phyloP scores from a whole-genome alignment of 2,797 vertebrate genomes.

The Coregonus suidteri region DNA sequence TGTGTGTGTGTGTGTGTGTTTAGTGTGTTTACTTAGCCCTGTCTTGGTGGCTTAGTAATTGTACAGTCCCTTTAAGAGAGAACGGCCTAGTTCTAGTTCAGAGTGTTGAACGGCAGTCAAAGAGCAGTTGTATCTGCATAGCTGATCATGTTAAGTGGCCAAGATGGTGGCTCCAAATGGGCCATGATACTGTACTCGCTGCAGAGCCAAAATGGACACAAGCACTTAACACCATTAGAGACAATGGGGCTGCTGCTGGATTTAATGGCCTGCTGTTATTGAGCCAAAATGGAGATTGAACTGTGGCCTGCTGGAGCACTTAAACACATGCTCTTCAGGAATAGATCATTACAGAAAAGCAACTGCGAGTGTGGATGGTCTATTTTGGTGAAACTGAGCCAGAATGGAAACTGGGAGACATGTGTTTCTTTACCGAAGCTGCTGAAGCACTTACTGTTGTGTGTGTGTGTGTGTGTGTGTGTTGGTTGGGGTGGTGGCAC shows the following conservation, averaged over 20 bases:
- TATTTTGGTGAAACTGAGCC: constrained; percentile 43
- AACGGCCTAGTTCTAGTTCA: background rate
- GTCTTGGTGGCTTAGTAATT: constrained; percentile 5
- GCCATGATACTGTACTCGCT: constrained; percentile 35
- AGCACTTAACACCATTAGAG: constrained; percentile 72
- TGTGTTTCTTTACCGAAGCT: constrained; percentile 40
- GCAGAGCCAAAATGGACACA: constrained; percentile 37
- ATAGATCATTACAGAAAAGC: constrained; percentile 39
- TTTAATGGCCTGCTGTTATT: constrained; percentile 51
- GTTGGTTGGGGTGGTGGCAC: background rate
- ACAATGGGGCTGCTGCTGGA: constrained; percentile 59
- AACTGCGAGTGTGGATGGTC: constrained; percentile 53
- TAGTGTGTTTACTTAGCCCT: background rate
- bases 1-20: too few relatives aligned
- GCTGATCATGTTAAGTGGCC: constrained; percentile 55
- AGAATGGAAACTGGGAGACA: constrained; percentile 54
- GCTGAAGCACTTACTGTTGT: constrained; percentile 28
- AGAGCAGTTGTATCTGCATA: constrained; percentile 15
- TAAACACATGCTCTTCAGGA: constrained; percentile 55
- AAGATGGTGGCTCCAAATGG: constrained; percentile 51
- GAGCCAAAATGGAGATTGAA: constrained; percentile 56
- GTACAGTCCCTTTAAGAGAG: background rate
- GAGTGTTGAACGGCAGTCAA: background rate
- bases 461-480: constrained; percentile 10
- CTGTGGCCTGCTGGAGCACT: constrained; percentile 48